These are phyloP conservation scores for Bucorvus abyssinicus DNA, from an alignment of 2,797 vertebrate species.

Conservation along the genomic window DNA sequence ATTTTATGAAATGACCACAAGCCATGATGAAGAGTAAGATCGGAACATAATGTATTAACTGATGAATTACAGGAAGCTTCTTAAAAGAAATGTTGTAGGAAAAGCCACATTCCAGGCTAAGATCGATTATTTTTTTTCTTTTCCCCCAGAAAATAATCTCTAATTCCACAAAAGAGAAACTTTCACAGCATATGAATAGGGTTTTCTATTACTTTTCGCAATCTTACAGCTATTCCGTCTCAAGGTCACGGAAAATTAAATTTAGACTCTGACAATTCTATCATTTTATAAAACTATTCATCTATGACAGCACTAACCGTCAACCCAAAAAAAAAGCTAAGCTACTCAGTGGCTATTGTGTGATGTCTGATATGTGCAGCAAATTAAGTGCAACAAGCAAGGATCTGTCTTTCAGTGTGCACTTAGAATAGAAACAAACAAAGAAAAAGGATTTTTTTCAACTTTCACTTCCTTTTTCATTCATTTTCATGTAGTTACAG, in stretches of 20 bases:
- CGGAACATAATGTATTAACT: background rate
- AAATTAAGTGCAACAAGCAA: background rate
- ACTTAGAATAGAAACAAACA: background rate
- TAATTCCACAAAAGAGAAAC: background rate
- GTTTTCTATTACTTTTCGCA: constrained; percentile 13
- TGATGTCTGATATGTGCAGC: background rate
- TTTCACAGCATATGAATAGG: background rate
- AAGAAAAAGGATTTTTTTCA: background rate
- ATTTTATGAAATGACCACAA: background rate
- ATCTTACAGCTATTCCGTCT: background rate
- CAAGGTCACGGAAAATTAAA: constrained; percentile 53
- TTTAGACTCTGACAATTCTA: constrained; percentile 29
- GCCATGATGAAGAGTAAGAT: background rate
- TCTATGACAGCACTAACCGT: constrained; percentile 4
- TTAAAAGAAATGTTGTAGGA: background rate
- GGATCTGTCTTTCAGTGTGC: background rate
- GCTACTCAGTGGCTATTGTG: background rate
- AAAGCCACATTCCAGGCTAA: background rate
- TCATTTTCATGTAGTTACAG: background rate
- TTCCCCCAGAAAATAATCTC: background rate
- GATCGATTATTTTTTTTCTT: background rate
- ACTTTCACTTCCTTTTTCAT: background rate
- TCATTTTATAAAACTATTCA: constrained; percentile 35
- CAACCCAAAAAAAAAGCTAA: background rate
- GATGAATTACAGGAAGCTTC: background rate